Evolutionary conservation across 2,888 invertebrate genomes (phyloP), one percentile per base, ranked within the genome.

Genomic region (Drosophila leonis): DNA sequence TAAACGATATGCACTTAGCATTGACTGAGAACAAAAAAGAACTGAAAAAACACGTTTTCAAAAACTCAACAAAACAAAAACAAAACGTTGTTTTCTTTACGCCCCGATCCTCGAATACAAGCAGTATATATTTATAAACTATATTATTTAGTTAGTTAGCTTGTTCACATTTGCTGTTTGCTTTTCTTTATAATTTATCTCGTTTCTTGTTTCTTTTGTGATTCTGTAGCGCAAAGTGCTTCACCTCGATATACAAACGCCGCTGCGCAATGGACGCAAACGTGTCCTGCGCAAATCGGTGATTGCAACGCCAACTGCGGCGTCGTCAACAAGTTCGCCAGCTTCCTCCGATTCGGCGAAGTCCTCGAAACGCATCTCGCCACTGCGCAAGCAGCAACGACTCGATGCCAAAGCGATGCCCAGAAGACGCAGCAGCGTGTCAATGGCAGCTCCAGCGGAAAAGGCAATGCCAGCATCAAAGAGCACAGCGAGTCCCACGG

Each of bases 221-320:
- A 65, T 56, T 41, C 48, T 67, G 71, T 62, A 77, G 73, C 71
- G 61, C 24, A 80, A 79, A 42, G 79, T 75, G 41, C 65, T 86
- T 49, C 80, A 82, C 48, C 64, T 77, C 51, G 73, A 66, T 9
- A 65, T 73, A 20, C 74, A 80, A 10, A 90, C 91, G 12, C 91
- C 91, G 13, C 7, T 91, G 42, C 82, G 91, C 15, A 91, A 91
- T 61, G 91, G 91, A 6, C 88, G 91, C 8, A 91, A 91, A 42
- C 80, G 90, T 10, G 59, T 83, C 12, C 72, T 88, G 29, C 78
- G 75, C 15, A 82, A 78, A 8, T 85, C 90, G 18, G 4, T 33
- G 20, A 8, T 13, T 33, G 49, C 31, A 18, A 49, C 49, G 31
- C 48, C 48, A 6, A 29, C 46, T 15, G 12, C 33, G 1, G 13